Evolutionary conservation across 2,797 vertebrate genomes (phyloP), one percentile per base, ranked within the genome.

Genomic region (Falco novaeseelandiae): DNA sequence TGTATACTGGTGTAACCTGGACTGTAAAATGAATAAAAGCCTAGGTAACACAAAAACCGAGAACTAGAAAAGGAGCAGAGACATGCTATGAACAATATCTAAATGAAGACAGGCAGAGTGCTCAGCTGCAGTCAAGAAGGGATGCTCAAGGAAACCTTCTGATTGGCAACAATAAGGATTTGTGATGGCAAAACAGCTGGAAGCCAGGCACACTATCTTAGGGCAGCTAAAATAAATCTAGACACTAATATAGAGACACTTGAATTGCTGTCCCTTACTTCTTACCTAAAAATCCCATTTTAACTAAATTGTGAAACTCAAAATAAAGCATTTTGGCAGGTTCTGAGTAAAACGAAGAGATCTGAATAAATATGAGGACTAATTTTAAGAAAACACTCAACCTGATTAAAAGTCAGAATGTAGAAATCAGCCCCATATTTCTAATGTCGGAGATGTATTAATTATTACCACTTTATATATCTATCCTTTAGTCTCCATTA

Each of bases 381-480:
- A 51, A 2, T 55, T 89, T 82, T 48, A 79, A 76, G 32, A 89
- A 90, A 84, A 72, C 85, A 16, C 9, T 77, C 23, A 55, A 55
- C 36, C 54, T 70, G 10, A 36, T 92, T 36, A 51, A 5, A 61
- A 86, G 18, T 57, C 46, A 58, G 29, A 66, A 74, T 3, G 17
- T 20, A 92, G 36, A 90, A 84, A 66, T 58, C 32, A 61, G 22
- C 22, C 34, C 7, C 9, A 30, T 74, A 55, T 65, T 95, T 93
- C 57, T 85, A 38, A 80, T 63, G 14, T 67, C 57, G 74, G 67
- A 76, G 22, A 46, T 66, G 2, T 25, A 69, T 89, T 95, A 82
- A 79, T 87, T 93, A 90, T 86, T 92, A 49, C 66, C 79, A 32
- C 32, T 80, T 90, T 87, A 80, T 84, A 69, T 29, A 91, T 36